These are phyloP conservation scores for Agriopis aurantiaria DNA, from an alignment of 2,888 invertebrate genomes.

Conservation along the genomic window DNA sequence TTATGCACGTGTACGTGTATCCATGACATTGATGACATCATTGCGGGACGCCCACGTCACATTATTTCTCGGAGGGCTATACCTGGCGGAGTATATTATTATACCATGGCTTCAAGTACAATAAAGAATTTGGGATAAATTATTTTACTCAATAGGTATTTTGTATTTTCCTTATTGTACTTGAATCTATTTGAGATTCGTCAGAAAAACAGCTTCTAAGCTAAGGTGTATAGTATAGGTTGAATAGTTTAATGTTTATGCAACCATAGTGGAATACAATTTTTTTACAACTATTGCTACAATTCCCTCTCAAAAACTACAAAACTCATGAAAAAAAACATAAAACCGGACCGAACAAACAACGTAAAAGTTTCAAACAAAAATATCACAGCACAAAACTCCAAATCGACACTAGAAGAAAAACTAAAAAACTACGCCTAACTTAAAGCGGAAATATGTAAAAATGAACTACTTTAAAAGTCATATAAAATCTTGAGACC, in stretches of 20 bases:
- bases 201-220: no score
- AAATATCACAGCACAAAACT: slow-evolving; percentile 17
- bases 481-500: slow-evolving; percentile 60
- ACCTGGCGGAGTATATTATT: no score
- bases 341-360: slow-evolving; percentile 18
- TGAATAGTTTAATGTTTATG: not conserved
- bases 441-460: slow-evolving; percentile 37
- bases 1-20: no score
- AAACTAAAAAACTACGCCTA: slow-evolving; percentile 27
- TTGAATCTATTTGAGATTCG: no score
- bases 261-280: not conserved
- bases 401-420: slow-evolving; percentile 9
- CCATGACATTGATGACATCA: no score
- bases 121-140: no score
- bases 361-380: slow-evolving; percentile 10
- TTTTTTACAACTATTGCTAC: not conserved
- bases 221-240: not conserved
- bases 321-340: not conserved
- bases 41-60: no score
- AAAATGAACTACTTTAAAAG: slow-evolving; percentile 57
- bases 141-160: no score
- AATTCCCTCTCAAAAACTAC: not conserved
- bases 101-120: no score
- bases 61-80: no score
- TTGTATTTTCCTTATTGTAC: no score